phyloP scores from a whole-genome alignment of 2,888 invertebrate species.

The Endotricha flammealis region DNA sequence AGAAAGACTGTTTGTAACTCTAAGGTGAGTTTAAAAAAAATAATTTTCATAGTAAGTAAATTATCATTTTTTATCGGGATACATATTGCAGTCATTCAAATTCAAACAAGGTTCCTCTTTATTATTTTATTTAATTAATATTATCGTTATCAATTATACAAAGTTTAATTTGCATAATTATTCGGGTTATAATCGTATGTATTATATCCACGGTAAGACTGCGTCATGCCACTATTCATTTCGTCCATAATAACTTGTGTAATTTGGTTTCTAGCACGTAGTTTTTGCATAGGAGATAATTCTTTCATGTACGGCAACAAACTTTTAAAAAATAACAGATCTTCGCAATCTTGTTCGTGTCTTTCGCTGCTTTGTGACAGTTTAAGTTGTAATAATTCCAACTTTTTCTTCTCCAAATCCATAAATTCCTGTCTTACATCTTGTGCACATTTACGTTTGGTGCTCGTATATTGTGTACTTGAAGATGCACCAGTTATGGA shows the following conservation, averaged over 20 bases:
- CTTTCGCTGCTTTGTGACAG: conserved; percentile 25
- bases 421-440: conserved; percentile 27
- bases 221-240: too few relatives aligned
- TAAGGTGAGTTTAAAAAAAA: background rate
- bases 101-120: too few relatives aligned
- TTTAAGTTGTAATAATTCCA: conserved; percentile 28
- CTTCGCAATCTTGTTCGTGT: conserved; percentile 23
- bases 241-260: too few relatives aligned
- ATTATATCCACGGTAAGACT: too few relatives aligned
- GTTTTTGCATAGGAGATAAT: conserved; percentile 29
- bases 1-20: background rate
- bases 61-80: too few relatives aligned
- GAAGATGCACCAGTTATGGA: conserved; percentile 24
- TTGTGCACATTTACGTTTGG: conserved; percentile 27
- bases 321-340: conserved; percentile 26
- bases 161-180: too few relatives aligned
- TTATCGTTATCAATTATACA: too few relatives aligned
- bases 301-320: conserved; percentile 28
- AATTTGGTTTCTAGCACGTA: conserved; percentile 26
- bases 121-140: too few relatives aligned
- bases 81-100: too few relatives aligned
- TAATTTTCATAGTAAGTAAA: too few relatives aligned
- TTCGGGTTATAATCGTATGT: too few relatives aligned
- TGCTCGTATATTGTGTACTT: conserved; percentile 26
- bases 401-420: conserved; percentile 29